Base-by-base conservation (phyloP, 1,140 invertebrate genomes). In the Drosophila equinoxialis region DNA sequence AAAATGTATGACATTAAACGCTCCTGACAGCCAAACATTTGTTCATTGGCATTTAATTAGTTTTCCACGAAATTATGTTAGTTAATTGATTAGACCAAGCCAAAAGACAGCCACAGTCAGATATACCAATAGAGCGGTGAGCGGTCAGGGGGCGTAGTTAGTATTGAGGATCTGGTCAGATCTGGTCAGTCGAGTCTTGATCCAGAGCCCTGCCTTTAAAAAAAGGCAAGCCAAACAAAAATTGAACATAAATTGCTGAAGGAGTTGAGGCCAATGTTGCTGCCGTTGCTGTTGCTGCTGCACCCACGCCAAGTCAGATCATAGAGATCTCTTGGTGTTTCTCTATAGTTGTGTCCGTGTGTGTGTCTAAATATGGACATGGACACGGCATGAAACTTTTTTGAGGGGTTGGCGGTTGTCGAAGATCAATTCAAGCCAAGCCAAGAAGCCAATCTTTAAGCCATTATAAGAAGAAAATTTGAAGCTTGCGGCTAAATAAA, bases 1-100 rank as follows among this genome's bases (percentile, higher is more conserved):
- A 77, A 85, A 85, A 85, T 85, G 84, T 89, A 87, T 87, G 84
- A 87, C 84, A 87, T 74, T 87, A 87, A 87, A 87, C 54, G 81
- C 71, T 87, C 66, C 66, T 83, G 84, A 87, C 84, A 87, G 84
- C 84, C 57, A 62, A 89, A 89, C 83, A 87, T 87, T 87, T 87
- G 84, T 87, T 81, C 70, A 48, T 65, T 57, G 70, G 73, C 65
- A 89, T 81, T 89, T 87, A 87, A 87, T 87, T 87, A 87, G 80
- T 81, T 87, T 87, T 87, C 77, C 84, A 87, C 84, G 77, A 87
- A 87, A 89, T 87, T 84, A 87, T 87, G 84, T 83, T 84, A 73
- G 84, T 87, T 84, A 87, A 87, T 87, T 87, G 84, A 87, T 87
- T 89, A 87, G 81, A 74, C 77, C 68, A 76, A 68, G 57, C 76